Evolutionary conservation across 2,797 vertebrate genomes (phyloP), one percentile per base, ranked within the genome.

Genomic region (Pangasius macronema): DNA sequence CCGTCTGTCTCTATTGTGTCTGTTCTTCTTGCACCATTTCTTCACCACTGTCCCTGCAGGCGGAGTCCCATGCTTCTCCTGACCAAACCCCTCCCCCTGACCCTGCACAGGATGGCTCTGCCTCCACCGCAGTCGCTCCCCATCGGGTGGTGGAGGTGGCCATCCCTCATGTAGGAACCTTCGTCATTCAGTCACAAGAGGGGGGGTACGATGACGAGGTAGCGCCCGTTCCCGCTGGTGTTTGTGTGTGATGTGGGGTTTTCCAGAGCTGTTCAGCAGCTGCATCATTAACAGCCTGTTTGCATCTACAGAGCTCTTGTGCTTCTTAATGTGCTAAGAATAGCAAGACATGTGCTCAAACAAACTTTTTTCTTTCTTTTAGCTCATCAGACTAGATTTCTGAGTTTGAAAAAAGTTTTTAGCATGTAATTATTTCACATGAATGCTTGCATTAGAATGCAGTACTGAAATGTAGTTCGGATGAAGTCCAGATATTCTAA

Each of bases 201-300:
- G 97, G 97, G 95, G 98, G 97, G 93, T 99, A 98, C 95, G 98
- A 99, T 93, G 98, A 99, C 55, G 97, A 99, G 98, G 98, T 99
- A 99, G 96, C 92, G 90, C 90, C 88, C 82, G 61, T 83, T 65
- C 91, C 83, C 89, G 82, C 85, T 59, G 53, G 53, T 76, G 76
- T 63, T 59, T 57, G 42, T 10, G 55, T 61, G 61, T 65, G 63
- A 49, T n/a, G 16, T 76, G 61, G 73, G 61, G 18, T 51, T 49
- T 20, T 49, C n/a, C 18, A 22, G 85, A 27, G 9, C 61, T 80
- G 73, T 67, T 27, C 22, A 24, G 84, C 46, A 33, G 46, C 73
- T n/a, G 65, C 84, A 72, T 65, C 33, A 82, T 81, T 75, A 42
- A 82, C 63, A 75, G 42, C 57, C 24, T 59, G 84, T 65, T 61